Percentiles rank a stretch among this genome's conserved stretches.
These are phyloP conservation scores for Antidorcas marsupialis DNA, from an alignment of 2,113 vertebrate species.

Conservation along the genomic window DNA sequence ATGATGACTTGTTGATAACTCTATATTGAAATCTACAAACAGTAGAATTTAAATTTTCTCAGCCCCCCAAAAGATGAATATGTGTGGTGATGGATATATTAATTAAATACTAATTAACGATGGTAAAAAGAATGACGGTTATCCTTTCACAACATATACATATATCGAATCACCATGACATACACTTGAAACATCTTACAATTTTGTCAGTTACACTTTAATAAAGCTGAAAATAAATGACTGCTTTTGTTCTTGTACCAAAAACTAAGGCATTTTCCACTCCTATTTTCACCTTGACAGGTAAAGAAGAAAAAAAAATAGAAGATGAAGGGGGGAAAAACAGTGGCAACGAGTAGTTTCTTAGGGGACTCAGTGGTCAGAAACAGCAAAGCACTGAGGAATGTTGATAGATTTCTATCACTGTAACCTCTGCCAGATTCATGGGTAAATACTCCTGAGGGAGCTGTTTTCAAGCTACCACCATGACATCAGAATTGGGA, in stretches of 20 bases:
- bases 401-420: neutral
- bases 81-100: neutral
- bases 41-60: neutral
- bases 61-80: neutral
- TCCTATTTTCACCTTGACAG: slow-evolving; percentile 2
- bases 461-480: neutral
- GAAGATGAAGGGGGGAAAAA: neutral
- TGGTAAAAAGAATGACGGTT: neutral
- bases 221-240: neutral
- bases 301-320: neutral
- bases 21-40: neutral
- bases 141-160: neutral
- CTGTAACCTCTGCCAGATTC: neutral
- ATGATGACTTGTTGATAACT: neutral
- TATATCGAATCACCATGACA: neutral
- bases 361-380: neutral
- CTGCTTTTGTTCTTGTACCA: neutral
- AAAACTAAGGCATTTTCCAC: neutral
- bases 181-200: neutral
- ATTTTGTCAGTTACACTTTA: neutral
- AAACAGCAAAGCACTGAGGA: neutral
- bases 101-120: neutral
- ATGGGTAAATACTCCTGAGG: neutral
- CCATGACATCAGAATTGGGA: neutral
- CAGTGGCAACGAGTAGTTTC: neutral